Percentiles rank a stretch among this genome's conserved stretches.
Conservation (phyloP, 2,797 vertebrate genomes). For the Manis javanica region DNA sequence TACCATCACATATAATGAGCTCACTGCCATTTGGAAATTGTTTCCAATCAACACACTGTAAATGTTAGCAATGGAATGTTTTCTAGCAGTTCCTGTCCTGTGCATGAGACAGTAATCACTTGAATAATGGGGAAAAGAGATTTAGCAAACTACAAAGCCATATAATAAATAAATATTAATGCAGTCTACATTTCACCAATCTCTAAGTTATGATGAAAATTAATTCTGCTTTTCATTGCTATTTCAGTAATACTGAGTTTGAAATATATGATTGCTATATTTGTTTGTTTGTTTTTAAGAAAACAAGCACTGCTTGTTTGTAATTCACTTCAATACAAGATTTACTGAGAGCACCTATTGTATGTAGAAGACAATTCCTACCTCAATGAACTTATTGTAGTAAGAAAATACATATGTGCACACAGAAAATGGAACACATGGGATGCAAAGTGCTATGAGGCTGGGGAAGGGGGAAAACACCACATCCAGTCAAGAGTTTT, state of each 20-base stretch:
- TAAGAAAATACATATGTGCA: not conserved
- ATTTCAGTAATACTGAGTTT: conserved; percentile 28
- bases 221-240: not conserved
- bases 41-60: not conserved
- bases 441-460: not conserved
- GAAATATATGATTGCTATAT: not conserved
- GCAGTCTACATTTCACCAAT: not conserved
- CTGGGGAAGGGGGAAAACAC: not conserved
- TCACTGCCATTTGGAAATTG: conserved; percentile 48
- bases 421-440: not conserved
- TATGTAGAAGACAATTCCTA: not conserved
- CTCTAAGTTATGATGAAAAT: conserved; percentile 6
- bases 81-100: not conserved
- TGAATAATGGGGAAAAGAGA: not conserved
- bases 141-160: not conserved
- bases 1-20: conserved; percentile 46
- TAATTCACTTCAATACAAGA: not conserved
- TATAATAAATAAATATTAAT: not conserved
- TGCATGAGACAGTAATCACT: not conserved
- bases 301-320: not conserved
- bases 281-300: not conserved
- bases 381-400: not conserved
- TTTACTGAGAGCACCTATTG: not conserved
- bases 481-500: not conserved
- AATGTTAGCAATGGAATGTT: conserved; percentile 36